Evolutionary conservation across 2,797 vertebrate species (phyloP).

Genomic region (Myripristis jacobus): DNA sequence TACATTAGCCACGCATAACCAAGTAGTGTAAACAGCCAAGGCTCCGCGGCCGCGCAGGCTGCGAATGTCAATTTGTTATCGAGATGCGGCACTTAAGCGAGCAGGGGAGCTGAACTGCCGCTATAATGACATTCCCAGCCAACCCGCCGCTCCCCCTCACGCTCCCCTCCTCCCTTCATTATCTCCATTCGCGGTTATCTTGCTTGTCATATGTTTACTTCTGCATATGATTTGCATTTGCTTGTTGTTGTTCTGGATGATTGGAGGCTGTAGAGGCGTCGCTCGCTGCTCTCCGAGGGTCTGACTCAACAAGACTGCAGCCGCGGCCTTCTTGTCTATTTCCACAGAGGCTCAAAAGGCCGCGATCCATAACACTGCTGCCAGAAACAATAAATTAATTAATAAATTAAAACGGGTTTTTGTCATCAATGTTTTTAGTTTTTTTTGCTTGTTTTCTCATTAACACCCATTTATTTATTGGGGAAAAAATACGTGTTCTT

Average conservation of each 20-base stretch:
- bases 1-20: slow-evolving; percentile 38
- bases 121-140: slow-evolving; percentile 23
- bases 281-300: not conserved
- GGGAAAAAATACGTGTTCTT: too few relatives aligned
- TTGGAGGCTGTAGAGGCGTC: not conserved
- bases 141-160: not conserved
- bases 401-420: too few relatives aligned
- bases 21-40: slow-evolving; percentile 29
- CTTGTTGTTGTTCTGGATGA: slow-evolving; percentile 10
- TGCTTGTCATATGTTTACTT: slow-evolving; percentile 13
- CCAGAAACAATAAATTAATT: not conserved
- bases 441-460: too few relatives aligned
- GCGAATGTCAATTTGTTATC: slow-evolving; percentile 36
- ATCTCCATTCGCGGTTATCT: not conserved
- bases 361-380: slow-evolving; percentile 18
- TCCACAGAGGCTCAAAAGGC: not conserved
- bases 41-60: slow-evolving; percentile 9
- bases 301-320: not conserved
- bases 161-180: not conserved
- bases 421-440: too few relatives aligned
- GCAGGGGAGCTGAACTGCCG: not conserved
- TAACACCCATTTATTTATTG: too few relatives aligned
- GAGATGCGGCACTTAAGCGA: slow-evolving; percentile 14
- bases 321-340: not conserved
- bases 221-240: not conserved